Evolutionary conservation across 2,797 vertebrate genomes (phyloP).

Genomic region (Mormyrus proboscirostris): DNA sequence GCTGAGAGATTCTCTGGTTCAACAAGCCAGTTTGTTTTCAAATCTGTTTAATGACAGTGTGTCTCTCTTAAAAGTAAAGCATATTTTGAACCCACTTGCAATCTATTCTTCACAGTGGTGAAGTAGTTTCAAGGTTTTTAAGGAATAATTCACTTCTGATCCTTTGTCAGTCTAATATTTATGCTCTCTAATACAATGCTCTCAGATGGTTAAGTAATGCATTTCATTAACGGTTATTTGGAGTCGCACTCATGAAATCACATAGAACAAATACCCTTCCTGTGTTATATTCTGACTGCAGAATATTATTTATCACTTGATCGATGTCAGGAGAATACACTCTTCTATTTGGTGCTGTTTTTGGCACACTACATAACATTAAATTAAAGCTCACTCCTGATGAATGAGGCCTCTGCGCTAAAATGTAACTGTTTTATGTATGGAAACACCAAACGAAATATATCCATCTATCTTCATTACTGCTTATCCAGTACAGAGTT

Average conservation of each 20-base stretch:
- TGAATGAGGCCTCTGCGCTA: neutral
- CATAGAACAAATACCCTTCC: neutral
- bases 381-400: neutral
- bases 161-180: neutral
- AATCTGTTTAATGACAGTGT: conserved; percentile 66
- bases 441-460: neutral
- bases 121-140: conserved; percentile 55
- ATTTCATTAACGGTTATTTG: neutral
- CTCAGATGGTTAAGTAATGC: conserved; percentile 3
- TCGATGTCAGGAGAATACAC: neutral
- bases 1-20: conserved; percentile 62
- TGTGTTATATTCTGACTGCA: neutral
- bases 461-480: neutral
- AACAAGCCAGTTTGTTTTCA: conserved; percentile 55
- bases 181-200: neutral
- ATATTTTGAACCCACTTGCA: conserved; percentile 57
- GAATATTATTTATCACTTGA: neutral
- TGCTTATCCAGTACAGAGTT: neutral
- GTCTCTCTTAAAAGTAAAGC: conserved; percentile 40
- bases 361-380: neutral
- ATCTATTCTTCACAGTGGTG: conserved; percentile 55
- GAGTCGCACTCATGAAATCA: neutral
- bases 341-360: neutral
- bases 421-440: neutral
- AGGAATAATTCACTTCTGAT: conserved; percentile 22